phyloP scores from a whole-genome alignment of 2,888 invertebrate species.

The Margaritifera margaritifera region DNA sequence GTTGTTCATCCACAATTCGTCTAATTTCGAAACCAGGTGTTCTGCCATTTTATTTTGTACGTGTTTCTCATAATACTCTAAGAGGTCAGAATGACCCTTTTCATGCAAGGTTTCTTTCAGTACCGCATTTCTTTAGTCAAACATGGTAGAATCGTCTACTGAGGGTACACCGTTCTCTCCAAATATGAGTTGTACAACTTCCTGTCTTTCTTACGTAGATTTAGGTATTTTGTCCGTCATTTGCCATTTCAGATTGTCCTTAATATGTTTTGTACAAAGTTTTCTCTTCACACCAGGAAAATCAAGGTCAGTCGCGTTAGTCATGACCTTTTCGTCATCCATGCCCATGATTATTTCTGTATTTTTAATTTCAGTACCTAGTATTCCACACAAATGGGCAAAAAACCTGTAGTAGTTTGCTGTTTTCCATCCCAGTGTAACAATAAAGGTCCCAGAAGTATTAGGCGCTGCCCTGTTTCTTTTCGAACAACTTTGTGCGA shows the following conservation, averaged over 20 bases:
- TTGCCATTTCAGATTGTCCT: constrained; percentile 10
- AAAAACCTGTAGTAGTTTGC: too few relatives aligned
- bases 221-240: constrained; percentile 16
- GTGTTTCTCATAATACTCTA: constrained; percentile 11
- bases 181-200: constrained; percentile 13
- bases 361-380: too few relatives aligned
- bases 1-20: constrained; percentile 35
- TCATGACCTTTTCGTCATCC: too few relatives aligned
- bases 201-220: constrained; percentile 5
- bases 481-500: too few relatives aligned
- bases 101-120: constrained; percentile 1
- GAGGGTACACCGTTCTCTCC: constrained; percentile 12
- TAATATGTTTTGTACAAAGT: too few relatives aligned
- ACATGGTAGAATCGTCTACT: constrained; percentile 15
- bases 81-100: constrained; percentile 1
- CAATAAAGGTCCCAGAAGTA: too few relatives aligned
- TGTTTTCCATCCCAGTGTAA: too few relatives aligned
- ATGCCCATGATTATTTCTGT: too few relatives aligned
- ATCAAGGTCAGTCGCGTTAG: too few relatives aligned
- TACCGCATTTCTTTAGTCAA: constrained; percentile 6
- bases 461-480: too few relatives aligned
- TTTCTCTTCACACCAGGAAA: too few relatives aligned
- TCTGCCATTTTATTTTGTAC: constrained; percentile 7
- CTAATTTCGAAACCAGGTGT: constrained; percentile 1
- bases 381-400: too few relatives aligned